These are phyloP conservation scores for Bostrychus sinensis DNA, from an alignment of 2,113 vertebrate species.

Conservation along the genomic window DNA sequence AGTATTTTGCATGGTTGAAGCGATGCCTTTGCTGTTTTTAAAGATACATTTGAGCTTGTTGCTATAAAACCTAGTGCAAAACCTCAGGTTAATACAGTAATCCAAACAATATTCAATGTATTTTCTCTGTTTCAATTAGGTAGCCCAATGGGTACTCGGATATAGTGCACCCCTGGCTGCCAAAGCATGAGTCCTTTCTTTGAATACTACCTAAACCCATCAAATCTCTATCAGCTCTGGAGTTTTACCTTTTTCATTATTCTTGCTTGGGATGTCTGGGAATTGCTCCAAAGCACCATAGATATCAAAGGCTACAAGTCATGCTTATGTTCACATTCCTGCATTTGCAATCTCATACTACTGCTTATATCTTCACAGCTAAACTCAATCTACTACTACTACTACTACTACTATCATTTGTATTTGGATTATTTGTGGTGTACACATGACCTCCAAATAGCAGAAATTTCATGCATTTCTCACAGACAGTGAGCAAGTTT, in stretches of 20 bases:
- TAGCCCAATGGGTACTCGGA: background rate
- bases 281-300: conserved; percentile 10
- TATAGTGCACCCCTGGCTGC: background rate
- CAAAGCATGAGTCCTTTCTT: background rate
- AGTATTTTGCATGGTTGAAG: background rate
- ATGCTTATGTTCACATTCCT: background rate
- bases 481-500: background rate
- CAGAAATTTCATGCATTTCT: conserved; percentile 14
- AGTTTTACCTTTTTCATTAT: conserved; percentile 6
- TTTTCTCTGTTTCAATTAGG: too few relatives aligned
- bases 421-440: background rate
- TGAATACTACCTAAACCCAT: background rate
- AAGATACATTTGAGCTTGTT: too few relatives aligned
- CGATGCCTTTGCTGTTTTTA: background rate
- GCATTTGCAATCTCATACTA: background rate
- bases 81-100: too few relatives aligned
- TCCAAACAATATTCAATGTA: too few relatives aligned
- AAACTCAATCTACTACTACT: background rate
- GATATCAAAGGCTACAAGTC: conserved; percentile 13
- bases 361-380: background rate
- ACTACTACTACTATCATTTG: background rate
- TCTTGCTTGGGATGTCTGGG: conserved; percentile 8
- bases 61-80: too few relatives aligned
- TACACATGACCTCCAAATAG: background rate
- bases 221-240: conserved; percentile 10